Conservation (phyloP, 2,113 vertebrate genomes). For the Heliornis fulica region DNA sequence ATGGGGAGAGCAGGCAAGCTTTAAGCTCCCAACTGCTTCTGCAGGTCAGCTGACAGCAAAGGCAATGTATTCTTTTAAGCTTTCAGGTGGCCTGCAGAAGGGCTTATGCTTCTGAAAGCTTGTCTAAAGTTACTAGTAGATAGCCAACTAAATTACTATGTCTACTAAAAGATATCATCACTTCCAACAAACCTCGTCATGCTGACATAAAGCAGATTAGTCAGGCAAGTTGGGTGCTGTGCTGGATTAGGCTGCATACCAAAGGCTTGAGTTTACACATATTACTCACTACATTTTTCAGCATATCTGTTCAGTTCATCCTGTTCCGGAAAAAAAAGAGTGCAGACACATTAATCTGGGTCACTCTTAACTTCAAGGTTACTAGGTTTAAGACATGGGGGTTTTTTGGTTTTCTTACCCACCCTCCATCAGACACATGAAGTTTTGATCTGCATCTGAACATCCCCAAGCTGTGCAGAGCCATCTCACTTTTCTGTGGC, state of each 20-base stretch:
- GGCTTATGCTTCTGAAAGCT: not conserved
- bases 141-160: not conserved
- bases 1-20: not conserved
- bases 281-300: conserved; percentile 31
- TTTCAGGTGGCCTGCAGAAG: not conserved
- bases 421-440: not conserved
- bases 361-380: not conserved
- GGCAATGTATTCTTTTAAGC: not conserved
- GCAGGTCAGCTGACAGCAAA: not conserved
- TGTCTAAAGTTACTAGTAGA: not conserved
- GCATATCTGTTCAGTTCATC: conserved; percentile 36
- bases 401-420: no score
- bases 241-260: conserved; percentile 56
- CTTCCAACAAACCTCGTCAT: conserved; percentile 14
- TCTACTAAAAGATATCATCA: conserved; percentile 15
- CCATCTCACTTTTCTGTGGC: not conserved
- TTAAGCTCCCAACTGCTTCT: not conserved
- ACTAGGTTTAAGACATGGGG: not conserved
- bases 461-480: not conserved
- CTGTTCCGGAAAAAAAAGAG: not conserved
- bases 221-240: conserved; percentile 31
- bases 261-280: conserved; percentile 30
- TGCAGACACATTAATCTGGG: not conserved
- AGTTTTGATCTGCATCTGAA: not conserved
- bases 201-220: conserved; percentile 50